Base-by-base conservation (phyloP, 2,797 vertebrate species). In the Chaetophractus vellerosus region DNA sequence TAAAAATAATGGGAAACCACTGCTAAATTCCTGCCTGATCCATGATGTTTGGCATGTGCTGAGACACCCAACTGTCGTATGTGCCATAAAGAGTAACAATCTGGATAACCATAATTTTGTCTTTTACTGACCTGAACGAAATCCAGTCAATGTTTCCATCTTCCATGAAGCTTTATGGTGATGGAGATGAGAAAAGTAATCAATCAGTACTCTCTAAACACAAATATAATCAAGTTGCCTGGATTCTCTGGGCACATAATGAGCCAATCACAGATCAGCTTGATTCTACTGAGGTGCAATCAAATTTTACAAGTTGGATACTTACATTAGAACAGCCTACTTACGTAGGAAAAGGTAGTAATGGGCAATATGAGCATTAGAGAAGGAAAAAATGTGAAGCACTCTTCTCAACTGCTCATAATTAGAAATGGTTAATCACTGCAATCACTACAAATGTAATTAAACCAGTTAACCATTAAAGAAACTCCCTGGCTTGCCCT, bases 41-140 rank as follows among this genome's bases (percentile, higher is more conserved):
- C 21, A 21, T 61, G 38, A 79, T 2, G 48, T 52, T 26, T 79
- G 84, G 83, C 74, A 71, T 59, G 36, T 52, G 55, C 36, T 48
- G 36, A 87, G 76, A 89, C 14, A 96, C 18, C 74, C 48, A 82
- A 52, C 41, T 72, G n/a, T 78, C 71, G 72, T 61, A 45, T 2
- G n/a, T 55, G 33, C 41, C 68, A 92, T 95, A 96, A 86, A 96
- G 92, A 90, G 81, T 74, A 91, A 95, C 61, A 88, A 68, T 61
- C 41, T 81, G 55, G 61, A 52, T 84, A 94, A 92, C 63, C 41
- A 16, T 74, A 50, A 93, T 93, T 95, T 94, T 96, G 72, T 87
- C 33, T 94, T 96, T 69, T 93, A 97, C 38, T 90, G 93, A 94
- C 76, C 81, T 82, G 84, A 96, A 85, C 80, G 68, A 95, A 93